A percentile compares a stretch with the other conserved stretches of the same genome.
Evolutionary conservation across 2,113 vertebrate species (phyloP).

Genomic region (Podiceps cristatus): DNA sequence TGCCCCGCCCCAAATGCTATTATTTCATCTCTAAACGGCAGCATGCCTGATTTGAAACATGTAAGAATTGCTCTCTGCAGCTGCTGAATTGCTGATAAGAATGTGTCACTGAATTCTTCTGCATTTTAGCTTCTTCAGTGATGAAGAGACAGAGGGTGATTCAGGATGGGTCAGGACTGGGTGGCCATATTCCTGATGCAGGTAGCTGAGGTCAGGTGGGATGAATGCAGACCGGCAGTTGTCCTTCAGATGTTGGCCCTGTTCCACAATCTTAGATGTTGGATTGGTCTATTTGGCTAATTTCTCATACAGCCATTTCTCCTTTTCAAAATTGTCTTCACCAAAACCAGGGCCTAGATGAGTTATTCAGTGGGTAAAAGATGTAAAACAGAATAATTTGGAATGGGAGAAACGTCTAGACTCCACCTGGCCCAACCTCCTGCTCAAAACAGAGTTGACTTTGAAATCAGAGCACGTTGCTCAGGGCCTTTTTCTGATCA

Average conservation of each 20-base stretch:
- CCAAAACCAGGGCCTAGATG: neutral
- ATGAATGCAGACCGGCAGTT: neutral
- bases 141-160: neutral
- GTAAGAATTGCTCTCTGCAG: neutral
- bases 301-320: neutral
- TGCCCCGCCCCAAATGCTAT: neutral
- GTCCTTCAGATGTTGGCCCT: neutral
- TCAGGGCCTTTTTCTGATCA: neutral
- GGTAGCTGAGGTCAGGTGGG: neutral
- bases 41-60: neutral
- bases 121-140: neutral
- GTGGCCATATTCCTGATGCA: neutral
- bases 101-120: neutral
- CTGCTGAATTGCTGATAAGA: neutral
- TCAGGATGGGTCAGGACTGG: neutral
- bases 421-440: neutral
- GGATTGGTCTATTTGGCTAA: neutral
- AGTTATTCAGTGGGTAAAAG: neutral
- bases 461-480: neutral
- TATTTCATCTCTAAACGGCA: neutral
- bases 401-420: neutral
- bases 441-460: neutral
- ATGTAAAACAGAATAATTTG: neutral
- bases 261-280: neutral
- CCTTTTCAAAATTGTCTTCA: neutral